A percentile compares a stretch with the other conserved stretches of the same genome.
phyloP scores from a whole-genome alignment of 2,797 vertebrate genomes.

The Syngnathus rostellatus region DNA sequence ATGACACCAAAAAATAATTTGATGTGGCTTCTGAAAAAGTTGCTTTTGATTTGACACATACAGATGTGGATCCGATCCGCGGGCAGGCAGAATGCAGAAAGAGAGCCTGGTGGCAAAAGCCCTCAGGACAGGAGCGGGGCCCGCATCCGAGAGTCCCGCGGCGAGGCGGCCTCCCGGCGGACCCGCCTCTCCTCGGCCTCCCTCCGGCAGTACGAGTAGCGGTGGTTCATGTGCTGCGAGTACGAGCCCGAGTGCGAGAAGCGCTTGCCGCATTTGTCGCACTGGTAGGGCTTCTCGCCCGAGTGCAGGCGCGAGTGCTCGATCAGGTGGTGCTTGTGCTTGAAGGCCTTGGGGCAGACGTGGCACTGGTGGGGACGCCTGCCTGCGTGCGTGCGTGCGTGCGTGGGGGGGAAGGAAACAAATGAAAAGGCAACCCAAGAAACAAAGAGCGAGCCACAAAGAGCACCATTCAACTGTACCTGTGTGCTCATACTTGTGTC shows the following conservation, averaged over 20 bases:
- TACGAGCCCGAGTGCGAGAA: conserved; percentile 98
- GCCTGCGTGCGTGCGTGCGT: conserved; percentile 45
- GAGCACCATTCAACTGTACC: conserved; percentile 60
- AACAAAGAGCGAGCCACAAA: too few relatives aligned
- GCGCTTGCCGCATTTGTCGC: conserved; percentile 95
- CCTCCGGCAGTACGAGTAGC: conserved; percentile 97
- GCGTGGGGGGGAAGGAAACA: too few relatives aligned
- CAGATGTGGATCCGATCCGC: too few relatives aligned
- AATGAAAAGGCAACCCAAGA: too few relatives aligned
- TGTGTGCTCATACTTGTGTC: conserved; percentile 99
- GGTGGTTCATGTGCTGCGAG: conserved; percentile 99
- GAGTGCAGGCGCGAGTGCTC: conserved; percentile 96
- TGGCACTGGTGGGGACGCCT: conserved; percentile 97
- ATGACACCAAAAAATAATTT: too few relatives aligned
- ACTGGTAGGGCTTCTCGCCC: conserved; percentile 97
- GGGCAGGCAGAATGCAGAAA: too few relatives aligned
- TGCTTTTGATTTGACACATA: too few relatives aligned
- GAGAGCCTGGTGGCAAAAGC: too few relatives aligned
- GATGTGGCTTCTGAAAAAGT: too few relatives aligned
- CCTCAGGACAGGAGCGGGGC: conserved; percentile 44
- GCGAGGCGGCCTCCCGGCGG: conserved; percentile 78
- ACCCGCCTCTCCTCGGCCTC: conserved; percentile 91
- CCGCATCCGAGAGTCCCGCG: conserved; percentile 76
- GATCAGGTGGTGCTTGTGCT: conserved; percentile 98
- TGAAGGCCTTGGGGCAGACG: conserved; percentile 97